A percentile compares a stretch with the other conserved stretches of the same genome.
These are phyloP conservation scores for Thamnophis sirtalis DNA, from an alignment of 2,113 vertebrate species.

Conservation along the genomic window DNA sequence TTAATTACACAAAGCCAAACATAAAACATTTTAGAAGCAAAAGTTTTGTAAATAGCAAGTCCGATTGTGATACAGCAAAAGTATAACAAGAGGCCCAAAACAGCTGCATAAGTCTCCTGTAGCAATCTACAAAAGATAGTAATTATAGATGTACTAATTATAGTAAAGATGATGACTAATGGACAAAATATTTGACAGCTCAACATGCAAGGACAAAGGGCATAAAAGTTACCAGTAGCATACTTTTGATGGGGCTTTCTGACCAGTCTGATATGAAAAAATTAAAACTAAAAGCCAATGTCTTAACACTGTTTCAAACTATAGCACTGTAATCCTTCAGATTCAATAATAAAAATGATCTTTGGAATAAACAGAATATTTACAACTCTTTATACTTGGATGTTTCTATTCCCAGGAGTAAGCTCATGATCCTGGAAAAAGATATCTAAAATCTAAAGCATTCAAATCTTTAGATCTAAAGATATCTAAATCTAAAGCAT, in stretches of 20 bases:
- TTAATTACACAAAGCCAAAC: background rate
- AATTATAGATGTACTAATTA: background rate
- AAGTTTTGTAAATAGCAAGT: background rate
- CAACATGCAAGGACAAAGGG: background rate
- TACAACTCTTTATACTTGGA: background rate
- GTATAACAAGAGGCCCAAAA: background rate
- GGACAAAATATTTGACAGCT: background rate
- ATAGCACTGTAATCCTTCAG: background rate
- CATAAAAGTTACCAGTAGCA: background rate
- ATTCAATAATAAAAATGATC: background rate
- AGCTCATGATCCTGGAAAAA: background rate
- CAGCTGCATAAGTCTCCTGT: background rate
- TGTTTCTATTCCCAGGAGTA: background rate
- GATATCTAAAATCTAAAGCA: background rate
- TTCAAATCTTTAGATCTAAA: too few species aligned
- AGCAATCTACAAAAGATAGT: background rate
- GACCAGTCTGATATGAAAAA: background rate
- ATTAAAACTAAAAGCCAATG: background rate
- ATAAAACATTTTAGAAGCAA: background rate
- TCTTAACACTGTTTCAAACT: background rate
- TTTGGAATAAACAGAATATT: background rate
- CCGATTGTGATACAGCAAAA: background rate
- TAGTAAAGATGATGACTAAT: background rate
- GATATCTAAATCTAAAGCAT: background rate
- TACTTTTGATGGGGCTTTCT: background rate